Evolutionary conservation across 2,113 vertebrate species (phyloP), one percentile per base, ranked within the genome.

Genomic region (Crocuta crocuta): DNA sequence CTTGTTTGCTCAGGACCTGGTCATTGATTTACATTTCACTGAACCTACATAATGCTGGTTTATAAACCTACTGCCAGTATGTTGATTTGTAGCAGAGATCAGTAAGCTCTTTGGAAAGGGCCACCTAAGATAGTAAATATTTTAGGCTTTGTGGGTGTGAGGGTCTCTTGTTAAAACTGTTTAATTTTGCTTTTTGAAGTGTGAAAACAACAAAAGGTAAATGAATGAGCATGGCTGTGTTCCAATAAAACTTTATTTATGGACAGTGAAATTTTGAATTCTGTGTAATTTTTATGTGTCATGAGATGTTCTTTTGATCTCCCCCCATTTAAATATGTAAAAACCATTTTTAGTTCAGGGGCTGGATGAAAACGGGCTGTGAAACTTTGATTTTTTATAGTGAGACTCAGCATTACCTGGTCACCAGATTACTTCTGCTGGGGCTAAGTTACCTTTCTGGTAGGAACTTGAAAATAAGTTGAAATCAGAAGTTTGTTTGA

Each of bases 211-310:
- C 55, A 82, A 24, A 76, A 95, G 33, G 55, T 79, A 48, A 94
- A 68, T 35, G 39, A 93, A 31, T 11, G 28, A 63, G n/a, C 15
- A 6, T 66, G 78, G 33, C 35, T 26, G 23, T 95, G 39, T 84
- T 78, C 43, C 66, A 73, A 4, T 91, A 88, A 90, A 74, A 83
- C 70, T 83, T 78, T 92, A 71, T 81, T 92, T 65, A 53, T 43
- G 33, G 53, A n/a, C 17, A 33, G 35, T 91, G 74, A 73, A n/a
- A 55, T 86, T 81, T 76, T 94, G 79, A 78, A 53, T 73, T 73
- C 63, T 78, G 58, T 58, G 4, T 92, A 13, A 26, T 90, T 55
- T 83, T 74, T 4, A 3, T 68, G 35, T 63, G 39, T 91, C 24
- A 19, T 39, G 68, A 71, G 86, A 33, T 87, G 26, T 74, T 50